Base-by-base conservation (phyloP, 1,140 invertebrate genomes). In the Bombus polaris region DNA sequence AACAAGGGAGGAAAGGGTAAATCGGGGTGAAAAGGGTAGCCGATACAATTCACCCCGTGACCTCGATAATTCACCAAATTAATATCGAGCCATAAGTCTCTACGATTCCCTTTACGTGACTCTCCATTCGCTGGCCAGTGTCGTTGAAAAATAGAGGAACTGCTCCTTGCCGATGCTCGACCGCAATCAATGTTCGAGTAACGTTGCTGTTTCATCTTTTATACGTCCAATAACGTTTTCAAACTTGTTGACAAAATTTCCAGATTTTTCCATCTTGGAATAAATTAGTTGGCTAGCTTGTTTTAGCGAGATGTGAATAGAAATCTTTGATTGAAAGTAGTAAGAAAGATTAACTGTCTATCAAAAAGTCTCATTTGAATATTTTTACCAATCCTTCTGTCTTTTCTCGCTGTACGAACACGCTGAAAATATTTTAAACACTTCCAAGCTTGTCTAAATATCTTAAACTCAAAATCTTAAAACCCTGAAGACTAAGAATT, bases 41-140 rank as follows among this genome's bases (percentile, higher is more conserved):
- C 74, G 65, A 70, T 73, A 70, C 77, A 53, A 80, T 72, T 85
- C 59, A 42, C 42, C 44, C 35, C 0, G 32, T 53, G 57, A 80
- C 68, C 68, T 8, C 83, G n/a, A 79, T 85, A 85, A 85, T 85
- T 85, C 59, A n/a, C 28, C 42, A 53, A 80, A 85, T 85, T 85
- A 85, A 85, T 85, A 85, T 62, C 53, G 35, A 18, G n/a, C 53
- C 53, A 39, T 85, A 71, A 71, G 76, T 80, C 42, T n/a, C 32
- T n/a, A 9, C n/a, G 47, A 79, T 72, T 71, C 13, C 9, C 42
- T 10, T 1, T 42, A 35, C 44, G 47, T 9, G 81, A 32, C 13
- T 57, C 57, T 42, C 62, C 70, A 57, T 76, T 66, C 32, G 39
- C 6, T 18, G 25, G 37, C 22, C 8, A 2, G 2, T 5, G 12